Evolutionary conservation across 2,888 invertebrate genomes (phyloP).

Genomic region (Mongoloraphidia duomilia): DNA sequence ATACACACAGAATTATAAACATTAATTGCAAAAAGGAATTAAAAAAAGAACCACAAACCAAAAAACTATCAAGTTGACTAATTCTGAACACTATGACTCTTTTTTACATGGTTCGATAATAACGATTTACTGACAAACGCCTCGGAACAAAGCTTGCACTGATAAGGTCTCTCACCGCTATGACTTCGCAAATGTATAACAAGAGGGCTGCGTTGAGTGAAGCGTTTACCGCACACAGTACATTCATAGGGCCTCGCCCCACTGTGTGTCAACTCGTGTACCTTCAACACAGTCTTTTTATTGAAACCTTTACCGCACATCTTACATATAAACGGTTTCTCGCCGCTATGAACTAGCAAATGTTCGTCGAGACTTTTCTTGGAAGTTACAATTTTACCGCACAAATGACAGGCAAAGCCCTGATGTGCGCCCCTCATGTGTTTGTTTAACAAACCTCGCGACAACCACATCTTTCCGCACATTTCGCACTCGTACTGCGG

Average conservation of each 20-base stretch:
- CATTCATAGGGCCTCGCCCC: slow-evolving; percentile 7
- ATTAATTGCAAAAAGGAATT: no score
- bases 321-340: slow-evolving; percentile 9
- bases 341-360: slow-evolving; percentile 32
- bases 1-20: no score
- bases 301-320: slow-evolving; percentile 7
- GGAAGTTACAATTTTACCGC: slow-evolving; percentile 31
- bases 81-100: slow-evolving; percentile 22
- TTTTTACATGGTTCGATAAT: slow-evolving; percentile 37
- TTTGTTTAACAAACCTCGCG: neutral
- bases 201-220: slow-evolving; percentile 39
- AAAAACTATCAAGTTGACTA: no score
- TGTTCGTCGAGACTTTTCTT: slow-evolving; percentile 32
- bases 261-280: slow-evolving; percentile 6
- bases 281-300: slow-evolving; percentile 1
- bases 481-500: slow-evolving; percentile 12
- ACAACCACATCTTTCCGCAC: slow-evolving; percentile 13
- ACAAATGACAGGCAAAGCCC: slow-evolving; percentile 30
- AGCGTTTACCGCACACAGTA: slow-evolving; percentile 20
- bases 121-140: slow-evolving; percentile 32
- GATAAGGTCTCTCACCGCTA: slow-evolving; percentile 3
- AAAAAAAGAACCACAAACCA: no score
- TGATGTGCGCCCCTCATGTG: slow-evolving; percentile 24
- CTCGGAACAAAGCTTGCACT: slow-evolving; percentile 5
- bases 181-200: slow-evolving; percentile 38